phyloP scores from a whole-genome alignment of 2,888 invertebrate species.

The Cryptocheilus praepositus region DNA sequence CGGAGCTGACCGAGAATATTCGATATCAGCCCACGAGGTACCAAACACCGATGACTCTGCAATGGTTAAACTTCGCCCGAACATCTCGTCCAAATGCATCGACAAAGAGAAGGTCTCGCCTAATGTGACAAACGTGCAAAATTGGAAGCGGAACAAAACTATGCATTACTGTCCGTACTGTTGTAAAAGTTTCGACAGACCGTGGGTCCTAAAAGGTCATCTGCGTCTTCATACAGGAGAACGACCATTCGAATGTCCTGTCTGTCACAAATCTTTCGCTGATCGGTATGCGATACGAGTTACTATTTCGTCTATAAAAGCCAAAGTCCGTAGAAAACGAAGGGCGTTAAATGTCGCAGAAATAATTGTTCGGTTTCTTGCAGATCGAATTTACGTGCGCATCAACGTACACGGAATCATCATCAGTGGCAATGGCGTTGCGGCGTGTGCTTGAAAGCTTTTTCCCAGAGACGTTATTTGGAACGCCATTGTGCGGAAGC shows the following conservation, averaged over 20 bases:
- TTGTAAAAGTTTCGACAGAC: slow-evolving; percentile 81
- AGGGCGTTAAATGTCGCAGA: not conserved
- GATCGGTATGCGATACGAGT: slow-evolving; percentile 77
- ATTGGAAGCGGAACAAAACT: slow-evolving; percentile 71
- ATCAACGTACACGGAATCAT: slow-evolving; percentile 83
- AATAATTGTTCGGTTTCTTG: slow-evolving; percentile 5
- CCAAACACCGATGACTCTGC: too few relatives aligned
- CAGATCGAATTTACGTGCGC: slow-evolving; percentile 83
- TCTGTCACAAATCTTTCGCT: slow-evolving; percentile 81
- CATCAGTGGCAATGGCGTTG: slow-evolving; percentile 84
- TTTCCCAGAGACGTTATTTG: slow-evolving; percentile 81
- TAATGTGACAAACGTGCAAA: slow-evolving; percentile 49
- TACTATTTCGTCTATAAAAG: not conserved
- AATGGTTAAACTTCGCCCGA: too few relatives aligned
- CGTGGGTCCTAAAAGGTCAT: slow-evolving; percentile 84
- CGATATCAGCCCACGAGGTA: not conserved
- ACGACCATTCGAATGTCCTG: slow-evolving; percentile 82
- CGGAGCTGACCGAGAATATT: not conserved
- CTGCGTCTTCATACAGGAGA: slow-evolving; percentile 83
- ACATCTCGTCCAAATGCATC: slow-evolving; percentile 23
- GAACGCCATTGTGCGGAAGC: slow-evolving; percentile 81
- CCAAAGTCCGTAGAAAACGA: not conserved
- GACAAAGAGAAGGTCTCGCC: slow-evolving; percentile 28
- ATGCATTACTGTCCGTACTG: slow-evolving; percentile 79
- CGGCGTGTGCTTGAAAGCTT: slow-evolving; percentile 81